phyloP scores from a whole-genome alignment of 2,113 vertebrate genomes.

The Turdus rufiventris region DNA sequence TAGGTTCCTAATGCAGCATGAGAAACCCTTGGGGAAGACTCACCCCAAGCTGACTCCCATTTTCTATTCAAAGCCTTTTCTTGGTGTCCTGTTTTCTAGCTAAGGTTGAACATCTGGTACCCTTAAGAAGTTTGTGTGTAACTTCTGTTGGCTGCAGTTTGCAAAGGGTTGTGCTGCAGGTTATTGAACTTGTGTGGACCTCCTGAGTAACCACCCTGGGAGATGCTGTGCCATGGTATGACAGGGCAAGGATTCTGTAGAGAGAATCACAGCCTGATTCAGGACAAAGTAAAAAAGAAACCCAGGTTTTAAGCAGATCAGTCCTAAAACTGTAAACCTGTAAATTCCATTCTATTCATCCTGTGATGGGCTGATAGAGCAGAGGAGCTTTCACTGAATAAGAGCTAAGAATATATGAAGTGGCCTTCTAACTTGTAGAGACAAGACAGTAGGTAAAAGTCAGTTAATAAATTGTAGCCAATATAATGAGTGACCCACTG shows the following conservation, averaged over 20 bases:
- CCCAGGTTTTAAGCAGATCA: not conserved
- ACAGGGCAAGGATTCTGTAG: not conserved
- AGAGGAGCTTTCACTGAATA: not conserved
- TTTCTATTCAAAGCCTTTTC: not conserved
- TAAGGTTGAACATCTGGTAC: not conserved
- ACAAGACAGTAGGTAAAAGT: not conserved
- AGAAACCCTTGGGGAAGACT: not conserved
- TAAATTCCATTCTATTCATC: not conserved
- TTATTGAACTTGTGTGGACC: not conserved
- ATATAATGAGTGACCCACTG: not conserved
- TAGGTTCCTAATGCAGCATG: not conserved
- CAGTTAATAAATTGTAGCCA: not conserved
- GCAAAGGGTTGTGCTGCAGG: not conserved
- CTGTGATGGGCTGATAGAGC: not conserved
- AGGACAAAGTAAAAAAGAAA: not conserved
- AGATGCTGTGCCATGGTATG: not conserved
- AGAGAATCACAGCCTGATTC: not conserved
- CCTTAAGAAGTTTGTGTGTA: not conserved
- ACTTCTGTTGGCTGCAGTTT: not conserved
- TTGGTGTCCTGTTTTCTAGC: not conserved
- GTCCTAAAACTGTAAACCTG: not conserved
- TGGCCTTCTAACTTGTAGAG: not conserved
- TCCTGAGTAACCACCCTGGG: not conserved
- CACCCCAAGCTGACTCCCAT: not conserved
- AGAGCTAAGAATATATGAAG: not conserved